Evolutionary conservation across 2,888 invertebrate species (phyloP), one percentile per base, ranked within the genome.

Genomic region (Catotricha subobsoleta): DNA sequence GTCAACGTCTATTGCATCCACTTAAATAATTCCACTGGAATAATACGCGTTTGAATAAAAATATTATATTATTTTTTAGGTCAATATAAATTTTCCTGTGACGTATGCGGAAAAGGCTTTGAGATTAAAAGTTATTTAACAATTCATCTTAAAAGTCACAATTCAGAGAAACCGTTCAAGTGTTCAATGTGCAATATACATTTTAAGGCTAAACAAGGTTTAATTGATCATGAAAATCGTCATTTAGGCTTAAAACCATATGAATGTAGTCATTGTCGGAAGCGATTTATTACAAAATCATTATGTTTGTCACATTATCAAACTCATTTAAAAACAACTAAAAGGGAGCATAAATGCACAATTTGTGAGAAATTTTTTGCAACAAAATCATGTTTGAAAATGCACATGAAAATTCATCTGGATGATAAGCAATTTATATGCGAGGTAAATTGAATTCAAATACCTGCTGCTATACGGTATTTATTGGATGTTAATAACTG

Each of bases 361-460:
- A 65, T 71, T 8, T 73, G 72, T 51, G 66, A 67, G 48, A 72
- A 72, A 54, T 62, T 68, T 60, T 72, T 72, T 47, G 72, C 72
- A 3, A 70, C 71, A 40, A 72, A 72, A 51, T 71, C 69, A 48
- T 72, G 72, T 49, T 54, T 73, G 6, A 68, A 67, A 42, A 72
- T 71, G 1, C 72, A 73, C 50, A 49, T 67, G 30, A 60, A 68
- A 21, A 72, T 71, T 43, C 72, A 72, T 48, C 71, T 70, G 0
- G 71, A 71, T 0, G 71, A 72, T 48, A 71, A 71, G 48, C 70
- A 70, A 0, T 71, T 69, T 50, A 60, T 70, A 45, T 72, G 72
- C 48, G 71, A 72, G 52, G 70, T 70, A 30, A 48, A 40, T 37
- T 25, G 33, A n/a, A 10, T 31, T n/a, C 34, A 4, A 29, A 42